Percentiles rank a stretch among this genome's conserved stretches.
phyloP scores from a whole-genome alignment of 2,113 vertebrate genomes.

The Pitta sordida region DNA sequence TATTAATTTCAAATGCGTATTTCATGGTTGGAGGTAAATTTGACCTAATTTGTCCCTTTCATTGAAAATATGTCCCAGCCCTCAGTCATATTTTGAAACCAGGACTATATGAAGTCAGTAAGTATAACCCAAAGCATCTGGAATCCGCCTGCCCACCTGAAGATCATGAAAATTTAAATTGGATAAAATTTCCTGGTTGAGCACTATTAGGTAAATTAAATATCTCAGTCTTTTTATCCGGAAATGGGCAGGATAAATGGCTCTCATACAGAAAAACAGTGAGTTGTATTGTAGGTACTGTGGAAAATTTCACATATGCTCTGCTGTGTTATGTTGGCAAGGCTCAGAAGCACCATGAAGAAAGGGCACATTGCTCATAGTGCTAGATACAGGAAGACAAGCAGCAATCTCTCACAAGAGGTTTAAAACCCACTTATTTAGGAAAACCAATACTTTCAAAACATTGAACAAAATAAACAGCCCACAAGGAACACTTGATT shows the following conservation, averaged over 20 bases:
- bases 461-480: constrained; percentile 48
- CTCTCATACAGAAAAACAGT: not conserved
- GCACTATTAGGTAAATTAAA: not conserved
- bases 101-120: not conserved
- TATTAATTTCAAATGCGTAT: not conserved
- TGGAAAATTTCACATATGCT: constrained; percentile 2
- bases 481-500: constrained; percentile 23
- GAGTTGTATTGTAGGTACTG: not conserved
- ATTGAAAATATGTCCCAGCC: not conserved
- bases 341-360: not conserved
- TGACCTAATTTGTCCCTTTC: not conserved
- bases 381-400: not conserved
- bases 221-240: not conserved
- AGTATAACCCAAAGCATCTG: not conserved
- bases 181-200: not conserved
- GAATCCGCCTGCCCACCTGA: not conserved
- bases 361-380: constrained; percentile 24
- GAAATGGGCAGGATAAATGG: not conserved
- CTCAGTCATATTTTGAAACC: not conserved
- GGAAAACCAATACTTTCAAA: constrained; percentile 42
- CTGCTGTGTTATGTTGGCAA: not conserved
- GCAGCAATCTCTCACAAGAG: constrained; percentile 7
- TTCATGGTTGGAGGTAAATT: not conserved
- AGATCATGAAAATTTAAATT: not conserved
- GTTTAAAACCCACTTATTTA: constrained; percentile 56